phyloP scores from a whole-genome alignment of 2,113 vertebrate species.

The Antechinus stuartii region DNA sequence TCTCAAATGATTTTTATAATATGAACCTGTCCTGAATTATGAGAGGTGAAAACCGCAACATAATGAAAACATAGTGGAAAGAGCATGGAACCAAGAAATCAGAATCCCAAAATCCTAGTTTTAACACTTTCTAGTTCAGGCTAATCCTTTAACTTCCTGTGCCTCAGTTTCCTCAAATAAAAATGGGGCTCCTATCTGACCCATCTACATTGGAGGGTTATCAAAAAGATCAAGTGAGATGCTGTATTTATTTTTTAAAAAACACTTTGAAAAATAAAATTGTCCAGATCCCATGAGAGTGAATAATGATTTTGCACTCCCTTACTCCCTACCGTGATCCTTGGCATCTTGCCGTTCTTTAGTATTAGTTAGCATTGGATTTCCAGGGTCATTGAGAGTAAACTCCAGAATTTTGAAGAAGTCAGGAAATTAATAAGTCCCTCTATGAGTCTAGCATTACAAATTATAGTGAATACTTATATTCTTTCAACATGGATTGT shows the following conservation, averaged over 20 bases:
- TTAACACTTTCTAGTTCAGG: background rate
- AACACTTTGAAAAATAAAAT: background rate
- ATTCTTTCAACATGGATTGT: background rate
- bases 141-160: background rate
- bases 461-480: conserved; percentile 25
- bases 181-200: background rate
- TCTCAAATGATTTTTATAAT: background rate
- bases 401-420: background rate
- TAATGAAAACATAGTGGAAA: background rate
- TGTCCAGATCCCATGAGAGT: background rate
- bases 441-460: conserved; percentile 25
- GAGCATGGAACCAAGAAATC: too few species aligned
- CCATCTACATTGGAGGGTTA: background rate
- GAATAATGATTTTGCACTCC: background rate
- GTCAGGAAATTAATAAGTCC: background rate
- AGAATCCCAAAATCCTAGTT: background rate
- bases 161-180: background rate
- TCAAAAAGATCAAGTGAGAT: background rate
- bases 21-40: background rate
- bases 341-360: background rate
- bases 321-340: background rate
- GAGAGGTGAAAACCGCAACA: background rate
- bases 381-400: background rate
- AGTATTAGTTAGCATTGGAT: background rate
- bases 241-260: background rate